Conservation (phyloP, 1,140 invertebrate species). For the Schmidtea mediterranea region DNA sequence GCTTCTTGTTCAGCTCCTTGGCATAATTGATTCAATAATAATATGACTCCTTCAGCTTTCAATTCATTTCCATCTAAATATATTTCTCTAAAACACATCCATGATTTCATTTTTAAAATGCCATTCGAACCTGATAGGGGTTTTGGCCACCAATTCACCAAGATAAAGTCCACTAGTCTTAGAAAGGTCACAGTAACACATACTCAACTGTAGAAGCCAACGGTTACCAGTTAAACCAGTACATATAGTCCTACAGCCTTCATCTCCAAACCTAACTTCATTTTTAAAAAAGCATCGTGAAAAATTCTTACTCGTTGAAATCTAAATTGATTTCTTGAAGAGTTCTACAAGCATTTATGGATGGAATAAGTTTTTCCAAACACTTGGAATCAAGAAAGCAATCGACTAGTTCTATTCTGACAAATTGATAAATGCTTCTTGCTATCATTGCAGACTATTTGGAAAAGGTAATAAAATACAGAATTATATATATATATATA, state of each 20-base stretch:
- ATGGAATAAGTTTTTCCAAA: not conserved
- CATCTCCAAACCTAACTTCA: not conserved
- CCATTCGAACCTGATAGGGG: not conserved
- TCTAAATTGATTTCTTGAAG: not conserved
- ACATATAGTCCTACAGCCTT: not conserved
- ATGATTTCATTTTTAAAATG: too few species aligned
- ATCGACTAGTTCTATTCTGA: not conserved
- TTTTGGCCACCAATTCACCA: not conserved
- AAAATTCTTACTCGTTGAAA: not conserved
- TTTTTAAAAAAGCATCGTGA: not conserved
- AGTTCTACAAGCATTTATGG: not conserved
- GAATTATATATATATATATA: too few species aligned
- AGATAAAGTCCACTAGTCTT: not conserved
- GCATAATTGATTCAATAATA: not conserved
- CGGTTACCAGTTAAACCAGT: not conserved
- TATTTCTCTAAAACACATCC: not conserved
- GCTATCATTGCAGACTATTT: not conserved
- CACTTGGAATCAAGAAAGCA: not conserved
- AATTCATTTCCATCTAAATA: constrained; percentile 1
- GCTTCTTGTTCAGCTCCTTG: not conserved
- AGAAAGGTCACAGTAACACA: not conserved
- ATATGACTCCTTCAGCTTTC: not conserved
- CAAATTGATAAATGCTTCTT: not conserved
- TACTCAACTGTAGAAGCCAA: not conserved
- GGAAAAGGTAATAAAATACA: too few species aligned